These are phyloP conservation scores for Cheilosia pagana DNA, from an alignment of 2,888 invertebrate genomes.

Conservation along the genomic window DNA sequence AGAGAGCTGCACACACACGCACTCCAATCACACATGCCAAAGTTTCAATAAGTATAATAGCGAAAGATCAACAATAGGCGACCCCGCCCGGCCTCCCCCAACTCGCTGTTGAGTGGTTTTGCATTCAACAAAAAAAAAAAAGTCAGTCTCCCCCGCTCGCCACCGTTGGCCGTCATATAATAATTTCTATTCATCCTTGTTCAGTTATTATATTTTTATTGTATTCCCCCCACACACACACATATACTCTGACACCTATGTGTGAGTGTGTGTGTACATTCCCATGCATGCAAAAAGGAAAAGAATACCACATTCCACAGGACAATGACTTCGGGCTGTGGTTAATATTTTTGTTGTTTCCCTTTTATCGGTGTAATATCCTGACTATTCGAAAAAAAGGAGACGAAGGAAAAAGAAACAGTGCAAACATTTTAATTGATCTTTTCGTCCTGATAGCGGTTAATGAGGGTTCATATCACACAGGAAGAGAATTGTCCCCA, in stretches of 20 bases:
- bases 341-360: slow-evolving; percentile 33
- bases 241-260: neutral
- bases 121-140: slow-evolving; percentile 58
- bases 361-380: slow-evolving; percentile 49
- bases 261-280: slow-evolving; percentile 9
- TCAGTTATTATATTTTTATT: slow-evolving; percentile 65
- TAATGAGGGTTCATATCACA: slow-evolving; percentile 72
- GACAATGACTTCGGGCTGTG: slow-evolving; percentile 63
- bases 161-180: slow-evolving; percentile 40
- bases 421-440: slow-evolving; percentile 68
- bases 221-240: slow-evolving; percentile 27
- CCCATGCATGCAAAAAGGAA: slow-evolving; percentile 1
- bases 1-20: slow-evolving; percentile 6
- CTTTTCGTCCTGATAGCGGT: slow-evolving; percentile 68
- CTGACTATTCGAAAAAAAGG: slow-evolving; percentile 42
- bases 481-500: slow-evolving; percentile 50
- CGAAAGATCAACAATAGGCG: slow-evolving; percentile 53
- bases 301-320: slow-evolving; percentile 47
- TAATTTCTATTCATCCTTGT: slow-evolving; percentile 65
- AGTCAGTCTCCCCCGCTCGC: slow-evolving; percentile 12
- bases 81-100: neutral
- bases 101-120: slow-evolving; percentile 39
- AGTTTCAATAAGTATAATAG: slow-evolving; percentile 52
- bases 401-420: slow-evolving; percentile 24
- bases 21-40: slow-evolving; percentile 53